These are phyloP conservation scores for Leptatherina wallacei DNA, from an alignment of 2,797 vertebrate species.

Conservation along the genomic window DNA sequence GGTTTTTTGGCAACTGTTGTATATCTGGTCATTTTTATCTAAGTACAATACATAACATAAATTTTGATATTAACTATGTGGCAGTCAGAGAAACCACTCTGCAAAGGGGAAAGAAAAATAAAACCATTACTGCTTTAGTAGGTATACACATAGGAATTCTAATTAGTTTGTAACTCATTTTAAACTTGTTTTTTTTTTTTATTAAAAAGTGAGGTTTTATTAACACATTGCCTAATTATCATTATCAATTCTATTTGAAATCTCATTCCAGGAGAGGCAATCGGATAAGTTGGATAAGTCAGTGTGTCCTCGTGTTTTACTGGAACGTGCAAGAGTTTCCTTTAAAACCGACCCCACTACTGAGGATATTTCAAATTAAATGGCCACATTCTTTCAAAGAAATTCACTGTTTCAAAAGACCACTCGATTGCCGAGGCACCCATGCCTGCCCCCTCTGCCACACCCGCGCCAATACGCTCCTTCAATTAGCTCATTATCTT, in stretches of 20 bases:
- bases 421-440: slow-evolving; percentile 35
- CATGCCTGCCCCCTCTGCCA: slow-evolving; percentile 79
- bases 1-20: background rate
- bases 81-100: background rate
- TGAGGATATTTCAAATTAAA: background rate
- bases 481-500: slow-evolving; percentile 67
- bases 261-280: background rate
- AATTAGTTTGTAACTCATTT: background rate
- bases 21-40: background rate
- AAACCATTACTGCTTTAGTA: background rate
- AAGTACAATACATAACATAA: background rate
- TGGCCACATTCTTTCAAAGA: slow-evolving; percentile 39
- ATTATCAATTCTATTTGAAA: background rate
- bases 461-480: slow-evolving; percentile 79
- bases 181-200: background rate
- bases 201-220: background rate
- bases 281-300: background rate
- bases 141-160: background rate
- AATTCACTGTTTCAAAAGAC: slow-evolving; percentile 38
- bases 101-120: background rate
- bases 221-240: background rate
- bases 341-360: background rate
- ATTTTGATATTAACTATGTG: background rate
- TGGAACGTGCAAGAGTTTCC: background rate
- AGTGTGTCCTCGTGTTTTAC: background rate